Base-by-base conservation (phyloP, 2,888 invertebrate species). In the Ectropis crepuscularia region DNA sequence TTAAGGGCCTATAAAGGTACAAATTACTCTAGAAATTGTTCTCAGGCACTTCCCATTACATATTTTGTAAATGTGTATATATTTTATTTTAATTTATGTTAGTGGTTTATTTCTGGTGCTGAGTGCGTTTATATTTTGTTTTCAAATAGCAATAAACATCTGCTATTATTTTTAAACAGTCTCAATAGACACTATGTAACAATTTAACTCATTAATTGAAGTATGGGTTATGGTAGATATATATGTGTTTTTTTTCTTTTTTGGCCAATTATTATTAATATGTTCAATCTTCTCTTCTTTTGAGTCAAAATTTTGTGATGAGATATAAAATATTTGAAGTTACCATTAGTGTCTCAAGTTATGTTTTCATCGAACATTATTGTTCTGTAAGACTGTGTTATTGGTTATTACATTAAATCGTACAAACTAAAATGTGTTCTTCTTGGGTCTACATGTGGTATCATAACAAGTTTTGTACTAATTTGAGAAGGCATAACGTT, bases 371-470 rank as follows among this genome's bases (percentile, higher is more conserved):
- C 83, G 81, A 82, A 83, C 76, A 80, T 81, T 63, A 87, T 87
- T 82, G 42, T 90, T 86, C 84, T 87, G 85, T 90, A 90, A 91
- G 90, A 91, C 86, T 90, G 88, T 90, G 87, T 91, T 90, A 89
- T 86, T 82, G 85, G 88, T 91, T 91, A 89, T 86, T 83, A 85
- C 86, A 92, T 89, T 92, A 92, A 90, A 92, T 85, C 83, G 87
- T 91, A 92, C 88, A 89, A 89, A 83, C 81, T 74, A 57, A 62
- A 70, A 54, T 53, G 50, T 74, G 67, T 65, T 49, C 60, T 55
- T 12, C n/a, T n/a, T n/a, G n/a, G n/a, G n/a, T n/a, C n/a, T n/a
- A n/a, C n/a, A n/a, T n/a, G n/a, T n/a, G n/a, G n/a, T n/a, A n/a
- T n/a, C n/a, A n/a, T n/a, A n/a, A n/a, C n/a, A n/a, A n/a, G n/a